Evolutionary conservation across 2,888 invertebrate species (phyloP), one percentile per base, ranked within the genome.

Genomic region (Chloroclysta siterata): DNA sequence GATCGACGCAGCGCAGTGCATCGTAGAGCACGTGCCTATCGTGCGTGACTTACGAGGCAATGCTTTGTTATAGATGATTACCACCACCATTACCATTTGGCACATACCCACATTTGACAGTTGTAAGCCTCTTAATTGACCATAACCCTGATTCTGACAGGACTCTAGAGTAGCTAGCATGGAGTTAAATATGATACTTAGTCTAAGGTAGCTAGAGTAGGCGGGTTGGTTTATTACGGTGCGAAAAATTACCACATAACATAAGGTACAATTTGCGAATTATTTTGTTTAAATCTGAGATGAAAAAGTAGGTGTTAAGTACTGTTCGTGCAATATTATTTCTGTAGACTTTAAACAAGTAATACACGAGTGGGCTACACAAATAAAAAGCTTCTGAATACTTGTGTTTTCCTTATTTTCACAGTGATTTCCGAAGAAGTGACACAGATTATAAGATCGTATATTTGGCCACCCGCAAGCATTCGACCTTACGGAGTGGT

Each of bases 321-420:
- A 41, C 36, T 33, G 3, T 46, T 11, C 36, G 46, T 55, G 33
- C 36, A 55, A 36, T 55, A 55, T 47, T 54, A 13, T 46, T 11
- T 33, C 7, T 41, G 36, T 28, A 7, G 14, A 39, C 22, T 22
- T 33, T 44, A 1, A 50, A 42, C 42, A 42, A 53, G 53, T 17
- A 36, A 50, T 44, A 42, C 42, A 55, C 29, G 42, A 63, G 58
- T 54, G 44, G 54, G 51, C 28, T 54, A 53, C 57, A 15, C 50
- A 36, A 42, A 48, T 15, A 44, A 54, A 59, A 50, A 60, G 47
- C 46, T 46, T 28, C 44, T 44, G 48, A 29, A 61, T 50, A 8
- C 22, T 36, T 48, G 46, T 48, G 50, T 70, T 71, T 63, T 67
- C 71, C 71, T 69, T 62, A 63, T 65, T 69, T 66, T 66, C 53